Percentiles rank a stretch among this genome's conserved stretches.
Conservation (phyloP, 2,113 vertebrate species). For the Antechinus stuartii region DNA sequence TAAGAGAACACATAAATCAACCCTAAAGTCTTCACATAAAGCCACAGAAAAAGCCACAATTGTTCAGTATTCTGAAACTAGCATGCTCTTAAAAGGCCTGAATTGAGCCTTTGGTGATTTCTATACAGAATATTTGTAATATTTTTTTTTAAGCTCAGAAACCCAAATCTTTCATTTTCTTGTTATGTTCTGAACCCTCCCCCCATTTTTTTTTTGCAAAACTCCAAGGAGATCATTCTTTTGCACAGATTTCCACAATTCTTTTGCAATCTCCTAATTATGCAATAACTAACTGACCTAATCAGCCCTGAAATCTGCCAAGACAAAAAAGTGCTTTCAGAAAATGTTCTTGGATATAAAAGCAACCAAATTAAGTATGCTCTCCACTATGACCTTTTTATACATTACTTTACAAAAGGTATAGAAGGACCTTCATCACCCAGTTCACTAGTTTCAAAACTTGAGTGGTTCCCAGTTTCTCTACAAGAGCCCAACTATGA, state of each 20-base stretch:
- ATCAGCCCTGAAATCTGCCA: slow-evolving; percentile 37
- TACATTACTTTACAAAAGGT: slow-evolving; percentile 8
- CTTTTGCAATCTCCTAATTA: slow-evolving; percentile 12
- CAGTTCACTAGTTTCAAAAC: slow-evolving; percentile 41
- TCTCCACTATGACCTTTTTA: slow-evolving; percentile 28
- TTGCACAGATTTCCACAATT: slow-evolving; percentile 26
- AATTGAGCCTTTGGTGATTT: slow-evolving; percentile 34
- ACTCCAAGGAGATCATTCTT: not conserved
- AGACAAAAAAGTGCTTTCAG: slow-evolving; percentile 17
- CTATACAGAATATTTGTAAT: slow-evolving; percentile 17
- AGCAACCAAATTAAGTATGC: slow-evolving; percentile 35
- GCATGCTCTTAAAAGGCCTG: slow-evolving; percentile 19
- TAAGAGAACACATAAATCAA: slow-evolving; percentile 57
- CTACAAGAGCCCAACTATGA: not conserved
- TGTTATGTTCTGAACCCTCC: slow-evolving; percentile 14
- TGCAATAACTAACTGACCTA: slow-evolving; percentile 37
- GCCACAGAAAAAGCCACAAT: slow-evolving; percentile 38
- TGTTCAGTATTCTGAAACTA: slow-evolving; percentile 39
- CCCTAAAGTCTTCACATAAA: slow-evolving; percentile 46
- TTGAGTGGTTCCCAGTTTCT: slow-evolving; percentile 32
- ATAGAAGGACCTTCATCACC: not conserved
- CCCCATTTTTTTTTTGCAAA: not conserved
- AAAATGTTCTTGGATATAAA: slow-evolving; percentile 26
- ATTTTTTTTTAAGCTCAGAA: slow-evolving; percentile 17
- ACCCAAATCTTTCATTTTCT: slow-evolving; percentile 26